phyloP scores from a whole-genome alignment of 1,140 invertebrate genomes.

The Polyergus mexicanus region DNA sequence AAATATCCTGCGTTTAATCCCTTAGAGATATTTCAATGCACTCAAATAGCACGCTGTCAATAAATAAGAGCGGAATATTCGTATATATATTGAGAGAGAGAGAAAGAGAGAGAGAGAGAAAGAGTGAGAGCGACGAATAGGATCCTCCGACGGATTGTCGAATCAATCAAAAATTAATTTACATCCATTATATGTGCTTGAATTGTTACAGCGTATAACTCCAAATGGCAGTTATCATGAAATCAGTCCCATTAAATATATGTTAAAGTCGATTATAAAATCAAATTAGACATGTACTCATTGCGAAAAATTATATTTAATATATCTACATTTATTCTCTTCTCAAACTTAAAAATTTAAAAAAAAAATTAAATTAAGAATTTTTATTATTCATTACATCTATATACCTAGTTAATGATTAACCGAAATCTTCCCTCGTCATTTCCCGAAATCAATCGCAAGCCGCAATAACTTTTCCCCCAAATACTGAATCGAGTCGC shows the following conservation, averaged over 20 bases:
- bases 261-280: not conserved
- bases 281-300: not conserved
- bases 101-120: too few species aligned
- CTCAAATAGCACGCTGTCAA: constrained; percentile 12
- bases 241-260: too few species aligned
- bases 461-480: constrained; percentile 52
- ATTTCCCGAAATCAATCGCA: constrained; percentile 53
- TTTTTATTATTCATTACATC: not conserved
- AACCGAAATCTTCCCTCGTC: constrained; percentile 22
- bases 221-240: constrained; percentile 18
- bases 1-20: constrained; percentile 50
- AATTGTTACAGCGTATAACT: constrained; percentile 34
- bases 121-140: too few species aligned
- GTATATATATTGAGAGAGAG: too few species aligned
- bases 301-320: not conserved
- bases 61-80: constrained; percentile 27
- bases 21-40: constrained; percentile 32
- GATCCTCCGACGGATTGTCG: constrained; percentile 21
- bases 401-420: constrained; percentile 39
- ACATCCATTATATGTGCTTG: constrained; percentile 10
- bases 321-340: not conserved
- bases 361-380: not conserved
- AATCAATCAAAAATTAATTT: constrained; percentile 50
- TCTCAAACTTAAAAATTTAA: not conserved
- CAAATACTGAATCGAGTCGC: constrained; percentile 53